Conservation (phyloP, 2,113 vertebrate species). For the Seriola quinqueradiata region DNA sequence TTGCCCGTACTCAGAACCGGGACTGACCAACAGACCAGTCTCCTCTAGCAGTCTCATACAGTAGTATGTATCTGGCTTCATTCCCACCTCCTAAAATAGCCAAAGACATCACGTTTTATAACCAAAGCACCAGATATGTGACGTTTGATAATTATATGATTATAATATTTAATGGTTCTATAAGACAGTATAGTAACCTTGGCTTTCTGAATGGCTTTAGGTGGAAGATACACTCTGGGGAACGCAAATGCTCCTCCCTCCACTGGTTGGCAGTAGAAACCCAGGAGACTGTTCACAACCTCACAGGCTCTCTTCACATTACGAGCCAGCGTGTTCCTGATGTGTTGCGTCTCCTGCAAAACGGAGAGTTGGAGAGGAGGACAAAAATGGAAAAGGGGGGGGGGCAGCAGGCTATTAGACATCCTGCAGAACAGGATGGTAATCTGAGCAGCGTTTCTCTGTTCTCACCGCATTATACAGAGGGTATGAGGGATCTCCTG, state of each 20-base stretch:
- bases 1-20: constrained; percentile 73
- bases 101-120: not conserved
- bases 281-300: constrained; percentile 68
- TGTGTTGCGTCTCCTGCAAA: constrained; percentile 74
- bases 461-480: constrained; percentile 65
- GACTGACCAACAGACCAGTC: constrained; percentile 56
- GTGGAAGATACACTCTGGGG: constrained; percentile 74
- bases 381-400: too few relatives aligned
- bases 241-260: constrained; percentile 76
- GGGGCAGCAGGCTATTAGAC: not conserved
- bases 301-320: constrained; percentile 59
- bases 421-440: not conserved
- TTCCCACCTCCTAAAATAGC: constrained; percentile 67
- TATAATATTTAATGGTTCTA: too few relatives aligned
- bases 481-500: constrained; percentile 80
- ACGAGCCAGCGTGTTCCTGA: constrained; percentile 34
- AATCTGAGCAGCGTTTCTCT: not conserved
- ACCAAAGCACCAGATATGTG: not conserved
- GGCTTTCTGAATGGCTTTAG: constrained; percentile 73
- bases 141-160: not conserved
- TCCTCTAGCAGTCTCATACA: constrained; percentile 78
- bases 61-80: constrained; percentile 80
- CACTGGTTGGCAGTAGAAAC: constrained; percentile 74
- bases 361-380: not conserved
- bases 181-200: constrained; percentile 62